phyloP scores from a whole-genome alignment of 2,888 invertebrate genomes.

The Aradus depressus region DNA sequence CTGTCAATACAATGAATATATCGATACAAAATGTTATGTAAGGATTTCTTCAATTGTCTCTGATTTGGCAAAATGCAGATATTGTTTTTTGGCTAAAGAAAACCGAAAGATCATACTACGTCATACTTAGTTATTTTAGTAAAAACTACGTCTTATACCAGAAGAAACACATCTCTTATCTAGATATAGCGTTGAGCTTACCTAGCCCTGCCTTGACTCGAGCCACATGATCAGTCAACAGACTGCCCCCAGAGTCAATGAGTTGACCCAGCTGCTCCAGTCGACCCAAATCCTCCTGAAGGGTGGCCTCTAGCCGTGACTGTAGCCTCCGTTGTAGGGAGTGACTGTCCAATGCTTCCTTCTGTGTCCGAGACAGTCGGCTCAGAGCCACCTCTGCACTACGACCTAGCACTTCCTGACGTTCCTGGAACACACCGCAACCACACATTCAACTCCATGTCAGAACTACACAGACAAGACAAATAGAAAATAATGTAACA shows the following conservation, averaged over 20 bases:
- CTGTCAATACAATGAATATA: too few species aligned
- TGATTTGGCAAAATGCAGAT: too few species aligned
- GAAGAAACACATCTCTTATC: neutral
- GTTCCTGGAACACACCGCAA: too few species aligned
- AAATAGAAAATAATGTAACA: too few species aligned
- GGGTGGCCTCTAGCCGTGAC: neutral
- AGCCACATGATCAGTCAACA: neutral
- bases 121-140: too few species aligned
- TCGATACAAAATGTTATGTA: too few species aligned
- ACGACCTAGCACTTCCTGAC: conserved; percentile 4
- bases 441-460: too few species aligned
- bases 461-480: too few species aligned
- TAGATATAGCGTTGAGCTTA: neutral
- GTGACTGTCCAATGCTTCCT: conserved; percentile 6
- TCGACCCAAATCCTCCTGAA: conserved; percentile 1
- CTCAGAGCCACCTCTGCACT: conserved; percentile 6
- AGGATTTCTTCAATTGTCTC: too few species aligned
- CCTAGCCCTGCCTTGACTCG: conserved; percentile 2
- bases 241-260: neutral
- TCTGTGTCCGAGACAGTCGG: conserved; percentile 7
- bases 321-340: conserved; percentile 7
- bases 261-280: conserved; percentile 3
- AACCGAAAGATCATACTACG: too few species aligned
- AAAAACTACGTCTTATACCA: neutral
- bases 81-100: too few species aligned